phyloP scores from a whole-genome alignment of 2,797 vertebrate species.

The Phataginus tricuspis region DNA sequence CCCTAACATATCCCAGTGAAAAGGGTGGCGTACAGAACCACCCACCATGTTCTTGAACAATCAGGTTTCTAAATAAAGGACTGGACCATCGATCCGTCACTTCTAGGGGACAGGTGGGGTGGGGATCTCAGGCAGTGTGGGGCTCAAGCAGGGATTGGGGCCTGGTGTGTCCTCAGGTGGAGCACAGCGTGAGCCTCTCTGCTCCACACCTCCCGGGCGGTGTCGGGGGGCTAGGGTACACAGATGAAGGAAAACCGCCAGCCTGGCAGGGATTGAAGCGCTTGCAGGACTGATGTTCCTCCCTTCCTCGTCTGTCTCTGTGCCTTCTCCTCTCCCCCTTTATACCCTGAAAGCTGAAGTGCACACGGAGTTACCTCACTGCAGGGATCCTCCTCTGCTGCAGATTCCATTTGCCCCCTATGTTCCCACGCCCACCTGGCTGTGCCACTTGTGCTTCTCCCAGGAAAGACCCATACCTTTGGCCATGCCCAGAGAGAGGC shows the following conservation, averaged over 20 bases:
- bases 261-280: not conserved
- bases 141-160: not conserved
- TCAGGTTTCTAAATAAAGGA: slow-evolving; percentile 81
- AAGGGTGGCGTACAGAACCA: not conserved
- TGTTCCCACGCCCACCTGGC: not conserved
- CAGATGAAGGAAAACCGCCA: not conserved
- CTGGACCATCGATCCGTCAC: slow-evolving; percentile 53
- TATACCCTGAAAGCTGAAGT: not conserved
- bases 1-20: slow-evolving; percentile 41
- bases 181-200: not conserved
- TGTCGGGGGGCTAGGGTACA: not conserved
- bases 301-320: not conserved
- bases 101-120: not conserved
- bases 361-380: not conserved
- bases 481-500: not conserved
- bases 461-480: not conserved
- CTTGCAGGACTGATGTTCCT: not conserved
- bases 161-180: not conserved
- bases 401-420: not conserved
- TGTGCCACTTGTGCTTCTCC: not conserved
- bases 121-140: not conserved
- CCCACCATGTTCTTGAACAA: slow-evolving; percentile 52
- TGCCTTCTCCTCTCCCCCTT: not conserved
- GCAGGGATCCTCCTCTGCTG: not conserved
- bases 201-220: not conserved